phyloP scores from a whole-genome alignment of 2,888 invertebrate species.

The Maniola hyperantus region DNA sequence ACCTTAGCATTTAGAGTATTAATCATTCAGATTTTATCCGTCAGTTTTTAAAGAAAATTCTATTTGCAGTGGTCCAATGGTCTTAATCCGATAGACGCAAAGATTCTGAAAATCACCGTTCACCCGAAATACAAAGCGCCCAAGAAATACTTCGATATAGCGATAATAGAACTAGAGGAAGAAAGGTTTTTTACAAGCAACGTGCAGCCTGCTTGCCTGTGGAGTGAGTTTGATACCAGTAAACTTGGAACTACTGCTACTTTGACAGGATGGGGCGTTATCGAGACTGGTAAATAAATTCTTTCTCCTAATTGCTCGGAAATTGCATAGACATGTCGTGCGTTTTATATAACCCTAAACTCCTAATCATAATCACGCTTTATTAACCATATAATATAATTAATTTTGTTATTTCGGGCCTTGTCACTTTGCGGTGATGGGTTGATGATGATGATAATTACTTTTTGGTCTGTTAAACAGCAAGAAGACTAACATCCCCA shows the following conservation, averaged over 20 bases:
- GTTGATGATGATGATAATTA: too few relatives aligned
- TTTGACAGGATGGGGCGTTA: constrained; percentile 48
- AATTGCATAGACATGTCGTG: too few relatives aligned
- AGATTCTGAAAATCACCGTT: constrained; percentile 42
- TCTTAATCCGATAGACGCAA: constrained; percentile 37
- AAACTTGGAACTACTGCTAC: constrained; percentile 40
- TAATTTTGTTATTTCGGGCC: too few relatives aligned
- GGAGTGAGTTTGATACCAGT: constrained; percentile 37
- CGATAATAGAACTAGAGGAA: constrained; percentile 43
- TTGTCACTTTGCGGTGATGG: too few relatives aligned
- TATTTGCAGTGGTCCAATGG: constrained; percentile 34
- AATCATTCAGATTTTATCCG: too few relatives aligned
- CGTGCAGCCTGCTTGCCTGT: constrained; percentile 48
- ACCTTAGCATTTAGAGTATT: too few relatives aligned
- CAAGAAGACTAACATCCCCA: constrained; percentile 47
- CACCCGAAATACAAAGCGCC: constrained; percentile 46
- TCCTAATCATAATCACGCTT: too few relatives aligned
- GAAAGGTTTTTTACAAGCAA: constrained; percentile 36
- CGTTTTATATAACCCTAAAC: too few relatives aligned
- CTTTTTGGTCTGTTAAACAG: constrained; percentile 38
- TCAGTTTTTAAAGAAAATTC: not conserved
- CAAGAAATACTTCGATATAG: constrained; percentile 49
- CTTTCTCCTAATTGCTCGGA: too few relatives aligned
- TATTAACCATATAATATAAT: too few relatives aligned
- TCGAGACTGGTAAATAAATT: constrained; percentile 42